Percentiles rank a stretch among this genome's conserved stretches.
phyloP scores from a whole-genome alignment of 2,113 vertebrate species.

The Pachycephala philippinensis region DNA sequence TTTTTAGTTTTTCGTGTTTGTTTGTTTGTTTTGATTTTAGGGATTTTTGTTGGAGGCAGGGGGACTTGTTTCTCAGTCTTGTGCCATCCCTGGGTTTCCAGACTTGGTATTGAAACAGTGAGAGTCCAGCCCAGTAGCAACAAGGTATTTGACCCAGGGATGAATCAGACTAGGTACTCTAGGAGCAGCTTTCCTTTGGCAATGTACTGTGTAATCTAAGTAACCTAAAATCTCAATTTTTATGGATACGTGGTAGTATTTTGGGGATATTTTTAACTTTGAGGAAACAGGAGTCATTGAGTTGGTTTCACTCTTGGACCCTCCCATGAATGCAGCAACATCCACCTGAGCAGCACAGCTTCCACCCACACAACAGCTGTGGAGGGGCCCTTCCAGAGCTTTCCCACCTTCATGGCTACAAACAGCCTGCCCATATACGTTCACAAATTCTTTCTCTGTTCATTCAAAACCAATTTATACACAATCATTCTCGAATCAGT shows the following conservation, averaged over 20 bases:
- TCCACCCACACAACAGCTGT: accelerated
- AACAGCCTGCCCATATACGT: background rate
- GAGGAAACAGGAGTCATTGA: background rate
- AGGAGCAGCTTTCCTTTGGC: background rate
- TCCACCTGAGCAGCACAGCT: background rate
- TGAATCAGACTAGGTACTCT: background rate
- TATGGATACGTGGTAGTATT: background rate
- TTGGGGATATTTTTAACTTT: background rate
- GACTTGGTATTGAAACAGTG: accelerated
- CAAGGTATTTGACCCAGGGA: background rate
- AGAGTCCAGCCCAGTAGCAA: background rate
- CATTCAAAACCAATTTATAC: background rate
- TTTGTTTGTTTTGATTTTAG: background rate
- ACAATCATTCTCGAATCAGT: background rate
- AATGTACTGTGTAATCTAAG: background rate
- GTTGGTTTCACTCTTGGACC: background rate
- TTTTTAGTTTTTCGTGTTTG: too few species aligned
- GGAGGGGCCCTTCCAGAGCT: background rate
- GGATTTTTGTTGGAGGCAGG: background rate
- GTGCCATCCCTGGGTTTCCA: background rate
- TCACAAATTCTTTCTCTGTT: background rate
- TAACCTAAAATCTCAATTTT: background rate
- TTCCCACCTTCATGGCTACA: background rate
- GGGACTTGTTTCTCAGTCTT: background rate
- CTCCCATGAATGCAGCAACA: background rate